Evolutionary conservation across 2,113 vertebrate genomes (phyloP).

Genomic region (Callocephalon fimbriatum): DNA sequence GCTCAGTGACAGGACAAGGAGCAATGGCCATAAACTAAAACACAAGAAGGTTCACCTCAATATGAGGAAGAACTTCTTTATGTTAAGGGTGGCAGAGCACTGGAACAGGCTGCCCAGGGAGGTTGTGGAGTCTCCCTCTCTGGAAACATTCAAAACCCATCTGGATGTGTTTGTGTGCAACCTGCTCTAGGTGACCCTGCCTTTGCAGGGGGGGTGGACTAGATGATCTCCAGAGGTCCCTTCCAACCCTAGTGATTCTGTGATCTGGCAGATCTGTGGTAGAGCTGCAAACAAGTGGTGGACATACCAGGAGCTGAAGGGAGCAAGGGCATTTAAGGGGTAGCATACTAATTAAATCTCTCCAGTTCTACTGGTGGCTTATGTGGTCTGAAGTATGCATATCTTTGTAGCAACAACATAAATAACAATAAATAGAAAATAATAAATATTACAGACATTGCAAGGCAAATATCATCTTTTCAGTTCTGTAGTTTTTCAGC

Average conservation of each 20-base stretch:
- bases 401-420: background rate
- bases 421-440: background rate
- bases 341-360: background rate
- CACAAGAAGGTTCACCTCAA: background rate
- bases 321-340: background rate
- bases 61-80: background rate
- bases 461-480: background rate
- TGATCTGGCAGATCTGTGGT: background rate
- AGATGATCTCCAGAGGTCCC: background rate
- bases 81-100: background rate
- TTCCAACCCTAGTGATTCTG: background rate
- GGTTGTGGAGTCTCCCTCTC: background rate
- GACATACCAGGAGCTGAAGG: background rate
- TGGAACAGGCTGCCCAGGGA: background rate
- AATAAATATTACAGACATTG: background rate
- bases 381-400: fast-evolving
- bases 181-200: background rate
- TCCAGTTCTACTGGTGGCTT: background rate
- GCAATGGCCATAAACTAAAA: background rate
- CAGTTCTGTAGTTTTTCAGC: background rate
- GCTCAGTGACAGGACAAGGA: background rate
- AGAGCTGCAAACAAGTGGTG: background rate
- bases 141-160: background rate
- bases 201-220: background rate
- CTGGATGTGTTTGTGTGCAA: background rate